Conservation (phyloP, 1,140 invertebrate species). For the Harpegnathos saltator region DNA sequence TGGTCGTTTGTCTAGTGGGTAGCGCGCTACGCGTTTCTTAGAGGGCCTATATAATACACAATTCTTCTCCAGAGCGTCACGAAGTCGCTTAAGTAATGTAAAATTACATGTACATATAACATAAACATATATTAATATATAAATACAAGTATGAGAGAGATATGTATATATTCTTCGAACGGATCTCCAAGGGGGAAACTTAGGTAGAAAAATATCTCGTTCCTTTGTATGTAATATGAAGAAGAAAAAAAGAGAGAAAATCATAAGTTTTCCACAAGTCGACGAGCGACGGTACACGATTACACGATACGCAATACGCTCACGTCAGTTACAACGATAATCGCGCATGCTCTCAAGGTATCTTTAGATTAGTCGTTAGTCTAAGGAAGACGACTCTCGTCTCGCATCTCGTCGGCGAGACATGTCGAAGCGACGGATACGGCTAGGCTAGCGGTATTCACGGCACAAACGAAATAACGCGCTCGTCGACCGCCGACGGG, state of each 20-base stretch:
- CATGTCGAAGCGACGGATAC: background rate
- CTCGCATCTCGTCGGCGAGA: background rate
- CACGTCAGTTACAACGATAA: background rate
- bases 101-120: slow-evolving; percentile 16
- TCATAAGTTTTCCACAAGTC: background rate
- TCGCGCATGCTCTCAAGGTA: background rate
- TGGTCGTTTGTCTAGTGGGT: slow-evolving; percentile 25
- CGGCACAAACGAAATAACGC: slow-evolving; percentile 31
- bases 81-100: background rate
- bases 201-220: background rate
- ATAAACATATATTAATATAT: slow-evolving; percentile 3
- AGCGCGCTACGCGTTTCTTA: background rate
- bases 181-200: background rate
- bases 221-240: background rate
- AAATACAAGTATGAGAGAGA: slow-evolving; percentile 25
- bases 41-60: slow-evolving; percentile 13
- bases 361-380: background rate
- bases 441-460: slow-evolving; percentile 40
- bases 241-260: too few species aligned
- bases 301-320: background rate
- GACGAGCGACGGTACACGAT: background rate
- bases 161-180: slow-evolving; percentile 13
- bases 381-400: slow-evolving; percentile 21
- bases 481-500: slow-evolving; percentile 8
- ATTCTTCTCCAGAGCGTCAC: background rate